These are phyloP conservation scores for Odontocerum albicorne DNA, from an alignment of 2,888 invertebrate genomes.

Conservation along the genomic window DNA sequence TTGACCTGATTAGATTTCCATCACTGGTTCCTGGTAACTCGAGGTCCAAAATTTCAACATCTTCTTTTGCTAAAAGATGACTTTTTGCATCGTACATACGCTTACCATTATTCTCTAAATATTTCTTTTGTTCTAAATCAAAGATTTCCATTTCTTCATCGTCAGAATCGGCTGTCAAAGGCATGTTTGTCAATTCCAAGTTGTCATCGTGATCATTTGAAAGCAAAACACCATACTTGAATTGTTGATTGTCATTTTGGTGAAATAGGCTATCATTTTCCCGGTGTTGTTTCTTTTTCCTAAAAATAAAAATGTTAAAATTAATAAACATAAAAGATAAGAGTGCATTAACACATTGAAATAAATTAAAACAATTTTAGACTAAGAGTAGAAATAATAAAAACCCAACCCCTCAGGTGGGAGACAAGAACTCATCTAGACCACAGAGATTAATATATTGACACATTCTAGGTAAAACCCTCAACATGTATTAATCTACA, in stretches of 20 bases:
- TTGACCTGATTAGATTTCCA: not conserved
- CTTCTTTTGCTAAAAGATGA: constrained; percentile 19
- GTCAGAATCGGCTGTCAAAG: constrained; percentile 55
- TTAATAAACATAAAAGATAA: too few relatives aligned
- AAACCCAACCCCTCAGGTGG: too few relatives aligned
- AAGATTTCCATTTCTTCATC: constrained; percentile 57
- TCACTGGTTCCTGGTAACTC: constrained; percentile 28
- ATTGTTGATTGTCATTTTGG: constrained; percentile 50
- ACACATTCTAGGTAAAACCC: too few relatives aligned
- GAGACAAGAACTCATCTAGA: too few relatives aligned
- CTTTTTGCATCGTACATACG: constrained; percentile 2
- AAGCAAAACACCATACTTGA: constrained; percentile 55
- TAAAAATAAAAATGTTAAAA: constrained; percentile 42
- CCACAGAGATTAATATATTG: too few relatives aligned
- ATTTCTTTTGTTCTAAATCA: constrained; percentile 46
- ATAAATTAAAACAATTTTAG: too few relatives aligned
- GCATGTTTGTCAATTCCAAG: constrained; percentile 50
- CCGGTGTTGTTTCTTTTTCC: constrained; percentile 47
- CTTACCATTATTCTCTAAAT: constrained; percentile 8
- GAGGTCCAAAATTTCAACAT: constrained; percentile 30
- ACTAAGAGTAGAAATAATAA: too few relatives aligned
- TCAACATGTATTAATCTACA: too few relatives aligned
- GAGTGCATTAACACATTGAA: too few relatives aligned
- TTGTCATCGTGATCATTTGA: constrained; percentile 52
- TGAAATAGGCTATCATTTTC: constrained; percentile 45